Evolutionary conservation across 2,888 invertebrate genomes (phyloP), one percentile per base, ranked within the genome.

Genomic region (Zygaena filipendulae): DNA sequence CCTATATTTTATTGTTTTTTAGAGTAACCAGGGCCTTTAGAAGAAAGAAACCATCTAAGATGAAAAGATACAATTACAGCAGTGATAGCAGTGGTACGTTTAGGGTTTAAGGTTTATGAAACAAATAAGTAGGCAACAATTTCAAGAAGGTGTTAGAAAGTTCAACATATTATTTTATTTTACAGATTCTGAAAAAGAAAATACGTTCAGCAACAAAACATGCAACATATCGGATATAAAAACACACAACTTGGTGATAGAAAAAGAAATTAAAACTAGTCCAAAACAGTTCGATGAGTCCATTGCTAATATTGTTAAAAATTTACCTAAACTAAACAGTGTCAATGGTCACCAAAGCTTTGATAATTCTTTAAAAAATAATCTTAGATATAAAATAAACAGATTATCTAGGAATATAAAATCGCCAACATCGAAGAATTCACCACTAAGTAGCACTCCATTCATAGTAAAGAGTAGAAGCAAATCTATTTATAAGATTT

Each of bases 141-240:
- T n/a, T n/a, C n/a, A n/a, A n/a, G n/a, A n/a, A n/a, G n/a, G n/a
- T n/a, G n/a, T n/a, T n/a, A n/a, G n/a, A n/a, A n/a, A n/a, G n/a
- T n/a, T n/a, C n/a, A n/a, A n/a, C n/a, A n/a, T n/a, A n/a, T n/a
- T n/a, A n/a, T n/a, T 32, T 20, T 28, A 21, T 33, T 33, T 61
- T 61, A 23, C 51, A 77, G 74, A 62, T 31, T 64, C 66, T 9
- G 63, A 68, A 10, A 72, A 74, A 47, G 77, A 75, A 56, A 75
- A 74, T 29, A 40, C 48, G 3, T 13, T 23, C 4, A 25, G 21
- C 13, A 35, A 33, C 6, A 39, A 43, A 30, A 35, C n/a, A n/a
- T n/a, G n/a, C n/a, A n/a, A n/a, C n/a, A n/a, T n/a, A n/a, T n/a
- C n/a, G n/a, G 58, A 75, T 39, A 55, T 77, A 25, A 52, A 49